Base-by-base conservation (phyloP, 2,113 vertebrate species). In the Brachypteracias leptosomus region DNA sequence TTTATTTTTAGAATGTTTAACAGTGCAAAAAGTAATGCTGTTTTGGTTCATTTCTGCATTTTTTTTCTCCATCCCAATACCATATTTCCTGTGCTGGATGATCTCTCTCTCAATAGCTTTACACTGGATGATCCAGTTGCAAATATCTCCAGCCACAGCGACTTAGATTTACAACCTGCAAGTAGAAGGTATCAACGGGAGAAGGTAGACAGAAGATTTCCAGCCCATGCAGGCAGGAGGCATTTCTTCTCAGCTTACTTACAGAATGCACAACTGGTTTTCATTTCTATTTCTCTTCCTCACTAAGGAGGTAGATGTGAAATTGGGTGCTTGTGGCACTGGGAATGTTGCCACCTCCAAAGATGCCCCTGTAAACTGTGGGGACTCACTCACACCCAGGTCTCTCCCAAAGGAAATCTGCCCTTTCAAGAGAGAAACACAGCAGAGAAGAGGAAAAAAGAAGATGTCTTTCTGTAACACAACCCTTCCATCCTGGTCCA, bases 1-100 rank as follows among this genome's bases (percentile, higher is more conserved):
- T 75, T 95, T 91, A 86, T 88, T 97, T 97, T 92, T 92, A 81
- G 70, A 82, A 67, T 21, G 40, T 55, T 88, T 83, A 95, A 86
- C 66, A 18, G 81, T 62, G 58, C 78, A 91, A 88, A 92, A 85
- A 11, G 3, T 49, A 44, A 72, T 51, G 54, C 44, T 58, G 82
- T 83, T 95, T 88, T 63, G 63, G 58, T 74, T 68, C 57, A 42
- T 78, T 29, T 71, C 80, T 94, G 71, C 9, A 16, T 49, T 63
- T 91, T 44, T 68, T 91, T 67, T 29, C 62, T 80, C 57, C 70
- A 78, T 70, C 75, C 57, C 63, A 89, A 76, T 89, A 72, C 94
- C 93, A 47, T 66, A 89, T 88, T 93, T 93, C 90, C 87, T 76
- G 54, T 73, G 68, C 38, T 73, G 91, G 46, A 88, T 75, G 65